These are phyloP conservation scores for Semicossyphus pulcher DNA, from an alignment of 2,113 vertebrate species.

Conservation along the genomic window DNA sequence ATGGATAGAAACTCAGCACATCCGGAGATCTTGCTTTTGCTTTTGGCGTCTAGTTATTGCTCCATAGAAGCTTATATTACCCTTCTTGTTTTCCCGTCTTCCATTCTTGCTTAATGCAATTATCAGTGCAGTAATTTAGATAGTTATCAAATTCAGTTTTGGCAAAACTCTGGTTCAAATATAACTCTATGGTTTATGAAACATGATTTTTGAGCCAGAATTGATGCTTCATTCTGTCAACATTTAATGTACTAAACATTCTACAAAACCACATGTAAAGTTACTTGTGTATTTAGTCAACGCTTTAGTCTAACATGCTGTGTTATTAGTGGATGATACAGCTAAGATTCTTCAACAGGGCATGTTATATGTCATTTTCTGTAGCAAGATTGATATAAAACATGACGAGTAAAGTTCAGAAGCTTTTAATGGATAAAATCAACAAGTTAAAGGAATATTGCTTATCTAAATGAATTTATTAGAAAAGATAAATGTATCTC, in stretches of 20 bases:
- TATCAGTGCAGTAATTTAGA: background rate
- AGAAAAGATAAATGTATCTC: background rate
- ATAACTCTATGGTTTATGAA: background rate
- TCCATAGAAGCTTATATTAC: background rate
- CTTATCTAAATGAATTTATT: background rate
- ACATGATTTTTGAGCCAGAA: too few species aligned
- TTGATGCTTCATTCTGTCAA: too few species aligned
- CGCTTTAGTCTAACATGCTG: too few species aligned
- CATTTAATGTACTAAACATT: background rate
- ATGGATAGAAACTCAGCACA: conserved; percentile 23
- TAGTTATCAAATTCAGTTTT: background rate
- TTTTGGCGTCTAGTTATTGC: background rate
- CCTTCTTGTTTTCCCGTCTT: background rate
- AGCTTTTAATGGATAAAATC: background rate
- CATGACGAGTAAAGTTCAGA: too few species aligned
- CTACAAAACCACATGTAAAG: background rate
- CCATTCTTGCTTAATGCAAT: background rate
- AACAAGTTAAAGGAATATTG: background rate
- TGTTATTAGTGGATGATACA: too few species aligned
- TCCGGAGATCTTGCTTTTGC: background rate
- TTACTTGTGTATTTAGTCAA: too few species aligned
- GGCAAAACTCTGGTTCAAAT: background rate
- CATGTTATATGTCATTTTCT: too few species aligned
- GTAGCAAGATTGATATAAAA: too few species aligned
- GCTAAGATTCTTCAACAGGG: too few species aligned